A percentile compares a stretch with the other conserved stretches of the same genome.
Conservation (phyloP, 2,888 invertebrate genomes). For the Pammene fasciana region DNA sequence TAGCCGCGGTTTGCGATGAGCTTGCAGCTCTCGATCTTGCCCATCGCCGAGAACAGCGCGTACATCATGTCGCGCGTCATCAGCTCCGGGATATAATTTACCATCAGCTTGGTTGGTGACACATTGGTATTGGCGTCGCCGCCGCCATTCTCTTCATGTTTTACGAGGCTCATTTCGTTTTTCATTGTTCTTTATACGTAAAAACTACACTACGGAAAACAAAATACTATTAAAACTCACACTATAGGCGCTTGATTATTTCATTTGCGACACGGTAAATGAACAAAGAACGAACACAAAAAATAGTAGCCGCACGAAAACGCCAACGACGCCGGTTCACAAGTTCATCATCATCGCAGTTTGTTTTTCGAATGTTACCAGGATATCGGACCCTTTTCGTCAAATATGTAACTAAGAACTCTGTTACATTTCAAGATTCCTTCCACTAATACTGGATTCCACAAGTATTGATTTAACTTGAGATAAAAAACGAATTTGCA, state of each 20-base stretch:
- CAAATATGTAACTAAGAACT: constrained; percentile 28
- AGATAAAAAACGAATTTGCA: constrained; percentile 33
- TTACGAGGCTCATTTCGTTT: constrained; percentile 65
- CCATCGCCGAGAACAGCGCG: constrained; percentile 81
- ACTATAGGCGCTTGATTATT: constrained; percentile 68
- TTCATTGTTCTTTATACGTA: constrained; percentile 72
- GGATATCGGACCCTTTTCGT: constrained; percentile 50
- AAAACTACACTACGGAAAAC: constrained; percentile 78
- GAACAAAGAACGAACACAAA: constrained; percentile 80
- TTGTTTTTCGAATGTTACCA: constrained; percentile 81
- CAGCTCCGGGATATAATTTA: constrained; percentile 81
- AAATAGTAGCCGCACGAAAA: constrained; percentile 73
- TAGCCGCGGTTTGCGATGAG: constrained; percentile 80
- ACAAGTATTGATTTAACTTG: constrained; percentile 45
- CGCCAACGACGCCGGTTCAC: constrained; percentile 82
- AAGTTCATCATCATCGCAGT: constrained; percentile 76
- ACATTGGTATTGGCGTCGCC: constrained; percentile 80
- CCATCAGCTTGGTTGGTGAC: constrained; percentile 84
- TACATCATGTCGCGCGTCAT: constrained; percentile 84
- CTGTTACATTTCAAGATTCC: constrained; percentile 27
- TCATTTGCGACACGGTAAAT: constrained; percentile 75
- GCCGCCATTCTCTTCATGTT: constrained; percentile 77
- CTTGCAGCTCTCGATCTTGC: constrained; percentile 81
- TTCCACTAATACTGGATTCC: constrained; percentile 47
- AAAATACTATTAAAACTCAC: constrained; percentile 75